phyloP scores from a whole-genome alignment of 2,888 invertebrate genomes.

The Torymus aiolomorphi region DNA sequence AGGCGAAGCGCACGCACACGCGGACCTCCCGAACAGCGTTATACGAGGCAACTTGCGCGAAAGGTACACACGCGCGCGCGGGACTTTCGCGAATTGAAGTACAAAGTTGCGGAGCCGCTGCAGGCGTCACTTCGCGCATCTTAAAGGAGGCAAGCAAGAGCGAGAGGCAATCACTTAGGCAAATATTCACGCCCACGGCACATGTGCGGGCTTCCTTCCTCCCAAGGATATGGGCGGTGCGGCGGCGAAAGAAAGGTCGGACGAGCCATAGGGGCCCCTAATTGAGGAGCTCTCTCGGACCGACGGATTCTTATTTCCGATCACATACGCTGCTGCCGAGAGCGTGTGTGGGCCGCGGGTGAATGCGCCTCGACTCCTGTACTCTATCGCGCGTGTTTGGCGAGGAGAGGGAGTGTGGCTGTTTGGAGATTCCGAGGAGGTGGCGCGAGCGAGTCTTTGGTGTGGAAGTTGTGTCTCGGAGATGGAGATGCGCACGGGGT shows the following conservation, averaged over 20 bases:
- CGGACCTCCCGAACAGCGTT: background rate
- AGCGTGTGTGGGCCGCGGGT: no score
- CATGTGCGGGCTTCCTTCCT: conserved; percentile 64
- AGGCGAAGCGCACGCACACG: no score
- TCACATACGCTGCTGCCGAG: conserved; percentile 22
- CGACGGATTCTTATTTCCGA: conserved; percentile 35
- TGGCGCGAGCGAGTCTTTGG: no score
- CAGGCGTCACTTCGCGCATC: background rate
- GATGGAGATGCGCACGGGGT: no score
- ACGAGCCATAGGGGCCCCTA: conserved; percentile 44
- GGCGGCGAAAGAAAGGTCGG: conserved; percentile 2
- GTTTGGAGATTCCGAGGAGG: no score
- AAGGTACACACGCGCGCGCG: conserved; percentile 35
- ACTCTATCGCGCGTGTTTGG: no score
- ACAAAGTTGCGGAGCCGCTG: conserved; percentile 58
- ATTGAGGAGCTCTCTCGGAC: conserved; percentile 31
- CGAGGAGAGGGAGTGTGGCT: no score
- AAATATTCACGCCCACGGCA: conserved; percentile 73
- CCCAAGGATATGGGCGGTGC: background rate
- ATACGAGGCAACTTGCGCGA: conserved; percentile 23
- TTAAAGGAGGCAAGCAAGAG: conserved; percentile 28
- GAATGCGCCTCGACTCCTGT: no score
- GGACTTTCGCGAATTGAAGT: conserved; percentile 52
- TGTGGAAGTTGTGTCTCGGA: no score
- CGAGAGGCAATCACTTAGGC: conserved; percentile 71